Percentiles rank a stretch among this genome's conserved stretches.
These are phyloP conservation scores for Syngnathoides biaculeatus DNA, from an alignment of 2,113 vertebrate genomes.

Conservation along the genomic window DNA sequence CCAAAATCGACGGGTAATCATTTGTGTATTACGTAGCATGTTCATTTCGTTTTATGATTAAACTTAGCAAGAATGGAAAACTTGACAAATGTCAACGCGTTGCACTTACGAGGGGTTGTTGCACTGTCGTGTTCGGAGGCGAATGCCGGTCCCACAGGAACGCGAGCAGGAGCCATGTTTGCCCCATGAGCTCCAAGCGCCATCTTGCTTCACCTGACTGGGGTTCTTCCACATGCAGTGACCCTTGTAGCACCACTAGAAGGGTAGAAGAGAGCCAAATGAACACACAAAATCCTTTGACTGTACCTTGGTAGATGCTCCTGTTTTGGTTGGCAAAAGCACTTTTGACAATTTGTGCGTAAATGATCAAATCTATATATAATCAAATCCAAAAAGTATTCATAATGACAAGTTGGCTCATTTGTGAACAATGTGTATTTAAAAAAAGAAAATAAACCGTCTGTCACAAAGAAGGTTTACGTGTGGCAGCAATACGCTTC, in stretches of 20 bases:
- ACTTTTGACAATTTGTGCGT: too few species aligned
- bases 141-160: constrained; percentile 89
- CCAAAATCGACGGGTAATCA: too few species aligned
- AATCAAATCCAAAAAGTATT: too few species aligned
- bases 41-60: neutral
- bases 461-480: too few species aligned
- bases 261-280: neutral
- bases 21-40: too few species aligned
- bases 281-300: neutral
- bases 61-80: neutral
- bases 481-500: too few species aligned
- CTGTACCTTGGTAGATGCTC: neutral
- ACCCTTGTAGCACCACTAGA: constrained; percentile 98
- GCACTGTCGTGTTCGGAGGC: constrained; percentile 91
- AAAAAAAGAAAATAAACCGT: too few species aligned
- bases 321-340: neutral
- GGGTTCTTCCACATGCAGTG: constrained; percentile 98
- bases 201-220: constrained; percentile 90
- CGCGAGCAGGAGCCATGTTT: constrained; percentile 92
- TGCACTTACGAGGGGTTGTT: constrained; percentile 83
- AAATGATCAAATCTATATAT: too few species aligned
- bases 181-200: constrained; percentile 88
- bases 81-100: neutral
- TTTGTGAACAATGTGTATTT: too few species aligned
- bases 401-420: too few species aligned